Evolutionary conservation across 1,140 invertebrate species (phyloP).

Genomic region (Listronotus bonariensis): DNA sequence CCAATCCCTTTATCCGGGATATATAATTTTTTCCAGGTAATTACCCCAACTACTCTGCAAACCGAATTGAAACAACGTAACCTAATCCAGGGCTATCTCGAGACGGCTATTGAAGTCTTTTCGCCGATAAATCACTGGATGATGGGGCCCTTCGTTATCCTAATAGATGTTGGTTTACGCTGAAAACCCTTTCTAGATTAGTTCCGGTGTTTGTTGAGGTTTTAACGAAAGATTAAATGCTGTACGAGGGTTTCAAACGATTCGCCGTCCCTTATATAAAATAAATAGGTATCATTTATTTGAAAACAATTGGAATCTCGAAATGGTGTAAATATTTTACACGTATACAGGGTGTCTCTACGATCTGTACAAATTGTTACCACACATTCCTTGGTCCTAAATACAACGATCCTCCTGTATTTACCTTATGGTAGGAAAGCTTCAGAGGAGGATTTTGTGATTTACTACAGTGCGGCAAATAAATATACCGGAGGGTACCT

Average conservation of each 20-base stretch:
- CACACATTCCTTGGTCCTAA: too few species aligned
- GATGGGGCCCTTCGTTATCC: conserved; percentile 9
- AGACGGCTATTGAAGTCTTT: background rate
- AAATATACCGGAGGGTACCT: too few species aligned
- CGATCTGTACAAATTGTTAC: too few species aligned
- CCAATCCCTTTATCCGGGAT: background rate
- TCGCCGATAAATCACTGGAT: conserved; percentile 15
- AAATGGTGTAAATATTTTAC: too few species aligned
- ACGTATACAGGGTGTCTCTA: too few species aligned
- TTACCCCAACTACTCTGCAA: conserved; percentile 12
- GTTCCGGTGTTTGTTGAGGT: background rate
- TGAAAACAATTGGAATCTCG: too few species aligned
- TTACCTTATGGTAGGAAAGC: too few species aligned
- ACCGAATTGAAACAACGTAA: conserved; percentile 10
- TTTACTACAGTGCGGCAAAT: too few species aligned
- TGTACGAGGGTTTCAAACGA: background rate
- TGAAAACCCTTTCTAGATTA: conserved; percentile 6
- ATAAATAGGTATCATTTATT: too few species aligned
- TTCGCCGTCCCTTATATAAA: too few species aligned
- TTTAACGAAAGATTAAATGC: conserved; percentile 1
- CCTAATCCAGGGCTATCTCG: conserved; percentile 8
- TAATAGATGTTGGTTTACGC: conserved; percentile 5
- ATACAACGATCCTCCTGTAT: too few species aligned
- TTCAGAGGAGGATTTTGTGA: too few species aligned
- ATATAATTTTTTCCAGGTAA: background rate